Base-by-base conservation (phyloP, 2,113 vertebrate genomes). In the Hippocampus guttulatus region DNA sequence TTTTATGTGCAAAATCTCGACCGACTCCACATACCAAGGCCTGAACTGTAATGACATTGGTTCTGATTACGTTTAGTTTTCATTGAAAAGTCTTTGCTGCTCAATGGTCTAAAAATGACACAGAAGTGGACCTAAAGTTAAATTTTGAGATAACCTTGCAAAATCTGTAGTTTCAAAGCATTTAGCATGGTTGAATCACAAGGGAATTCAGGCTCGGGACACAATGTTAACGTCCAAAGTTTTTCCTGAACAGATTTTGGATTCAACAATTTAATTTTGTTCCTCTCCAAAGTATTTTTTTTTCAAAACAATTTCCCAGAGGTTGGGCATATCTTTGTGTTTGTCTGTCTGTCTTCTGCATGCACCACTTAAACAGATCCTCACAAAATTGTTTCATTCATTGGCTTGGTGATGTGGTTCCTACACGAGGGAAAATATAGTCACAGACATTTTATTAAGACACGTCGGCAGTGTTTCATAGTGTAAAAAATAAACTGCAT, bases 1-100 rank as follows among this genome's bases (percentile, higher is more conserved):
- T 94, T 95, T 95, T 94, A 95, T 94, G 91, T 95, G 92, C 94
- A 91, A 93, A 93, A 93, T 95, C 90, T 91, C 87, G 33, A 86
- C 90, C 91, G 91, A 86, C 92, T 92, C 93, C 79, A 52, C 68
- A 76, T 90, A 87, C 62, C 51, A 5, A 75, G 72, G 79, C 79
- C 75, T 86, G 81, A 86, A 81, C 82, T 84, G 84, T 85, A 78
- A 86, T 67, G 75, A 75, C 74, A 80, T 88, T 85, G 55, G 89
- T 88, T 78, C 67, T 62, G 78, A 81, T 81, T 71, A 70, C 83
- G 80, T 84, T 72, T 89, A 83, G 88, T 27, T 15, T 41, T 79
- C 78, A 82, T 70, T 78, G 70, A 79, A 75, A 79, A 70, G 70
- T 70, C 61, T 25, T 12, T 10, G 10, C 8, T 10, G n/a, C 10